Evolutionary conservation across 30 jellyfish, hydroid and myxozoan species (phyloP), one percentile per base, ranked within the genome.

Genomic region (Hydractinia echinata): DNA sequence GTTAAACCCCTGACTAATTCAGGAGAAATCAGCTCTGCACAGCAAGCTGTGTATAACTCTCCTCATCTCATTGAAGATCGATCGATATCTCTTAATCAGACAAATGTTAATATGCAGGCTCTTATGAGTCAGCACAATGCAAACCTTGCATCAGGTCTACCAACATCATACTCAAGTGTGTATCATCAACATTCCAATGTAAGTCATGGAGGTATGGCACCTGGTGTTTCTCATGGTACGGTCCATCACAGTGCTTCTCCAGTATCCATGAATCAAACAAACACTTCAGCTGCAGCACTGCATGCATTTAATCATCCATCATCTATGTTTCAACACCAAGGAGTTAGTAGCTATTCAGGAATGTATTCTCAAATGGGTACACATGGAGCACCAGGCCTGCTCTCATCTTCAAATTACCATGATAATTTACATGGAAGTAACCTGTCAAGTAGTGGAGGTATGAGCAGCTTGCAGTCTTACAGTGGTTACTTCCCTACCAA

Each of bases 401-500:
- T 30, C 44, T 30, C 44, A 30, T 30, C 44, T 30, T 64, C 74
- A 44, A 64, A 64, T 13, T 64, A 64, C 18, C 74, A 64, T 6
- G 18, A 64, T 51, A n/a, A 44, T 51, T 64, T 64, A 64, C 7
- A 44, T n/a, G 39, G 74, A 7, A 64, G 74, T 64, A 7, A 44
- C 10, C 8, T 64, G 39, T 30, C 44, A 30, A 44, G 8, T 4
- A 13, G 74, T 64, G 74, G 74, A 64, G 74, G 74, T 0, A 6
- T 64, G 74, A 13, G 74, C 7, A 64, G 74, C 18, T 44, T 44
- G 74, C 39, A 64, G 4, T 64, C 74, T 7, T 64, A 64, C 39
- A 64, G 74, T 64, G 74, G 74, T 66, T 80, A 39, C 61, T 58
- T 80, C 44, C 87, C 81, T 16, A 10, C 82, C 44, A 52, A 53